Evolutionary conservation across 2,888 invertebrate genomes (phyloP), one percentile per base, ranked within the genome.

Genomic region (Omphaloscelis lunosa): DNA sequence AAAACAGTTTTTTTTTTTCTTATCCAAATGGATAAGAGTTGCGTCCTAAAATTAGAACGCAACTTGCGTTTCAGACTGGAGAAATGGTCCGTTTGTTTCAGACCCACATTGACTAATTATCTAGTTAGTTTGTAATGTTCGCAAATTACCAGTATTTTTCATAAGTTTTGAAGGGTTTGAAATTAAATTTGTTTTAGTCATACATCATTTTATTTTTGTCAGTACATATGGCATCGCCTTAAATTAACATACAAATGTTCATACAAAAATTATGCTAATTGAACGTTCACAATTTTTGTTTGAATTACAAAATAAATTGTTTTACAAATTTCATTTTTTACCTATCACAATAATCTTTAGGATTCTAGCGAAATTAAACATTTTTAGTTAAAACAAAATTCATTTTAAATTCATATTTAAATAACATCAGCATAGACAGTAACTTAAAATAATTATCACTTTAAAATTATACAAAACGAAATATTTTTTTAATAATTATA

Each of bases 261-360:
- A 84, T 90, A 90, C 86, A 90, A 91, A 91, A 91, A 87, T 88
- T 90, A 90, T 81, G 79, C 89, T 89, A 89, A 79, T 86, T 75
- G 75, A 81, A 85, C 72, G 72, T 77, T 80, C 71, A 81, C 77
- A 81, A 76, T 75, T 75, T 78, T 80, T 72, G 74, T 79, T 78
- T 76, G 58, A 82, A 80, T 79, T 77, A 83, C 63, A 69, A 68
- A 79, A 78, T 74, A 85, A 77, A 82, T 79, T 75, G 63, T 75
- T 76, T 72, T 76, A 81, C 70, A 82, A 59, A 77, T 70, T 75
- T 69, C 0, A 11, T 72, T 72, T 78, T 78, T 84, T 71, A 69
- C 77, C 23, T 84, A 86, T 83, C 85, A 89, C 88, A 89, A 82
- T 77, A 80, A 34, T 82, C 78, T 79, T 82, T 81, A 85, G 67